Evolutionary conservation across 23 tunicate genomes (phyloP).

Genomic region (Ciona savignyi): DNA sequence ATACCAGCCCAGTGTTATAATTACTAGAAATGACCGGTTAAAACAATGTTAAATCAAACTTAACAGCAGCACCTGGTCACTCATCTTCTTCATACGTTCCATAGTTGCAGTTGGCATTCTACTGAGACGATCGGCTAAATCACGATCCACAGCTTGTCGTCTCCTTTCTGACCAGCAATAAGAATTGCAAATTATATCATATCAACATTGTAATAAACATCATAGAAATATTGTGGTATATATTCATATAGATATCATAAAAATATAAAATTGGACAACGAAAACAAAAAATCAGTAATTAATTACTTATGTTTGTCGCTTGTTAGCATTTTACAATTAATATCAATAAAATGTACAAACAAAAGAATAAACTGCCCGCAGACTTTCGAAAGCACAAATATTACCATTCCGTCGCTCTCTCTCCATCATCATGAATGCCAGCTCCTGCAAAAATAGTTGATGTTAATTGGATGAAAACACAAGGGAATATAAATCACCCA

Average conservation of each 20-base stretch:
- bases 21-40: no score
- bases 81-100: no score
- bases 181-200: not conserved
- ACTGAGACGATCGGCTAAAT: no score
- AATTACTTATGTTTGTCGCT: not conserved
- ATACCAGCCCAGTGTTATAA: no score
- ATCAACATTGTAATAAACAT: not conserved
- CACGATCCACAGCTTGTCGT: no score
- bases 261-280: not conserved
- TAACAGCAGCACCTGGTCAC: no score
- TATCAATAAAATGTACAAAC: not conserved
- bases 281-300: not conserved
- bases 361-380: no score
- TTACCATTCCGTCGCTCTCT: constrained; percentile 53
- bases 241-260: no score
- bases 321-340: not conserved
- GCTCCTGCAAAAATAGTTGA: constrained; percentile 38
- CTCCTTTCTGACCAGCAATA: not conserved
- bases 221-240: no score
- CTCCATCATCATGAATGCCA: constrained; percentile 46
- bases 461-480: not conserved
- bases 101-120: no score
- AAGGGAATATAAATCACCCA: not conserved
- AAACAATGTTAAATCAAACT: no score
- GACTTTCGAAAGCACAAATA: not conserved